Evolutionary conservation across 2,888 invertebrate species (phyloP).

Genomic region (Odontothrips loti): DNA sequence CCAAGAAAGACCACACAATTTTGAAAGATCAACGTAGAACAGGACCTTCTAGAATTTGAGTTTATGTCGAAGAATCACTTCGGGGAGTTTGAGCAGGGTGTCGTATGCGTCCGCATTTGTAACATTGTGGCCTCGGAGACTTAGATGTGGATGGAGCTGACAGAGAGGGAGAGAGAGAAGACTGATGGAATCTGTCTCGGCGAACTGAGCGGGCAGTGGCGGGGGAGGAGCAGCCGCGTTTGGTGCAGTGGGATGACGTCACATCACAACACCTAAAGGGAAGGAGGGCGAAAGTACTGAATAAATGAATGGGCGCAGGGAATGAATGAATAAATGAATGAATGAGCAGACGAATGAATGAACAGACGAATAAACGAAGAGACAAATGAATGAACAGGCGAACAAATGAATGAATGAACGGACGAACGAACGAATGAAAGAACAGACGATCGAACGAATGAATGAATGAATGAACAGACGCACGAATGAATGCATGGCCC

Average conservation of each 20-base stretch:
- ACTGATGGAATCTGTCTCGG: not conserved
- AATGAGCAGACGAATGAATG: not conserved
- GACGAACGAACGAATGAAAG: not conserved
- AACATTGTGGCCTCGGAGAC: no score
- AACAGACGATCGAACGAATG: not conserved
- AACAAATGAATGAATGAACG: not conserved
- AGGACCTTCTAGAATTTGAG: no score
- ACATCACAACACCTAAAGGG: no score
- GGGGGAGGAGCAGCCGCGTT: no score
- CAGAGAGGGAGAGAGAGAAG: not conserved
- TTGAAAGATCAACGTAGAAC: no score
- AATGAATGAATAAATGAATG: not conserved
- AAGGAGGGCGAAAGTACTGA: no score
- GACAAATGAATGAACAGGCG: not conserved
- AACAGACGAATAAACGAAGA: not conserved
- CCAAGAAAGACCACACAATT: no score
- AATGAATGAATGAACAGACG: not conserved
- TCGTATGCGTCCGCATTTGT: not conserved
- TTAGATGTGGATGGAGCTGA: not conserved
- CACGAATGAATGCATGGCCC: not conserved
- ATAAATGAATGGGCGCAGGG: not conserved
- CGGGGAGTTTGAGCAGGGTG: not conserved
- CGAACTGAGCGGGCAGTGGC: not conserved
- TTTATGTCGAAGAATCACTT: no score
- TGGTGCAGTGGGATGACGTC: no score